A percentile compares a stretch with the other conserved stretches of the same genome.
Evolutionary conservation across 2,888 invertebrate species (phyloP).

Genomic region (Thysanoteuthis rhombus): DNA sequence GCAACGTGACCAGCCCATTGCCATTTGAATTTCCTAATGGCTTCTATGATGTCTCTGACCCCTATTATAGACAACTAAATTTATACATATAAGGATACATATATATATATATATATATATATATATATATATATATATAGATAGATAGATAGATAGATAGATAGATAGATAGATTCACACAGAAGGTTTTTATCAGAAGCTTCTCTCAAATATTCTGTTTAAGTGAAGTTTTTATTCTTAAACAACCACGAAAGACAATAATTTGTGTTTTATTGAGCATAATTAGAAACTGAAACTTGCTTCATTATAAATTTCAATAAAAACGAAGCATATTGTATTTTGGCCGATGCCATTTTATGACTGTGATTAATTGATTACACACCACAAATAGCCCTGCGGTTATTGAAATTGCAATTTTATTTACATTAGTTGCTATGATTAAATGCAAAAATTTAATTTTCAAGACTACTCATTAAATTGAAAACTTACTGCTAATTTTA

Average conservation of each 20-base stretch:
- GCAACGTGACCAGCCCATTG: no score
- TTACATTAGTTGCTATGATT: neutral
- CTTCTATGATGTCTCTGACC: no score
- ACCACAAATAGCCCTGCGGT: neutral
- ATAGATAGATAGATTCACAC: neutral
- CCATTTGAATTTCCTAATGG: no score
- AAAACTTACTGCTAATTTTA: neutral
- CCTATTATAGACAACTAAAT: no score
- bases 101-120: neutral
- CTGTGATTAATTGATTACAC: neutral
- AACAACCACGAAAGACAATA: neutral
- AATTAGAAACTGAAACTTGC: neutral
- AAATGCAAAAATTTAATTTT: neutral
- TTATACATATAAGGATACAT: neutral
- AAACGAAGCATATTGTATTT: neutral
- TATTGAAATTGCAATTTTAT: neutral
- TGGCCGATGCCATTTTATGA: neutral
- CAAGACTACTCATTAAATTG: neutral
- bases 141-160: neutral
- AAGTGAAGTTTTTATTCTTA: neutral
- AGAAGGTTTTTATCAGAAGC: neutral
- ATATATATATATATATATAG: neutral
- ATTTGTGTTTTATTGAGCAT: neutral
- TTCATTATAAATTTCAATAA: no score
- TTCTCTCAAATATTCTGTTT: neutral